Evolutionary conservation across 2,888 invertebrate genomes (phyloP).

Genomic region (Hoplodrina ambigua): DNA sequence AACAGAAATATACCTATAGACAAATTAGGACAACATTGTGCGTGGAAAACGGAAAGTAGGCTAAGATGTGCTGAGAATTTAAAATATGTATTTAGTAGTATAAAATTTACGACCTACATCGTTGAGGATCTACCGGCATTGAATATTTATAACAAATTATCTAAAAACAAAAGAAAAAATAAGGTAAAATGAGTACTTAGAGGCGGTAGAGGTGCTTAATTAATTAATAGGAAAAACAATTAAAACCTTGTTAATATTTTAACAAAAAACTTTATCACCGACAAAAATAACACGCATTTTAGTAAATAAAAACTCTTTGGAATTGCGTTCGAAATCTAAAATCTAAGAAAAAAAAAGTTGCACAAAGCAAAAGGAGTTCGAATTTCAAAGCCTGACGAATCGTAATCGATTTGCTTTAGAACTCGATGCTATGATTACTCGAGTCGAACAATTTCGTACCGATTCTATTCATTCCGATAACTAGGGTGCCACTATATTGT

Average conservation of each 20-base stretch:
- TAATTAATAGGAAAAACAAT: background rate
- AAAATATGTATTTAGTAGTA: background rate
- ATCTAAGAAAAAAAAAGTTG: slow-evolving; percentile 65
- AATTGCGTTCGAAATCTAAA: slow-evolving; percentile 58
- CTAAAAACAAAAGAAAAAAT: background rate
- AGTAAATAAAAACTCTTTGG: slow-evolving; percentile 27
- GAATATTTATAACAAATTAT: no score
- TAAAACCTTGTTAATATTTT: background rate
- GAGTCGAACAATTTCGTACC: slow-evolving; percentile 63
- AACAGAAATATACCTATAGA: background rate
- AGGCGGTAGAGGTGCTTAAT: no score
- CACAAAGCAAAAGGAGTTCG: slow-evolving; percentile 72
- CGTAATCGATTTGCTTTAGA: slow-evolving; percentile 76
- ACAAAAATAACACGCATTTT: slow-evolving; percentile 33
- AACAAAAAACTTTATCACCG: background rate
- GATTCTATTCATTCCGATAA: slow-evolving; percentile 67
- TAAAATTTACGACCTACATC: no score
- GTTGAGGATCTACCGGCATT: no score
- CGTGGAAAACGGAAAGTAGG: background rate
- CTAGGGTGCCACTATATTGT: slow-evolving; percentile 74
- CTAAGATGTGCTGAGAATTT: background rate
- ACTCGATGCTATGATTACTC: slow-evolving; percentile 69
- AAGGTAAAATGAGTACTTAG: no score
- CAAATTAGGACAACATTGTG: slow-evolving; percentile 13
- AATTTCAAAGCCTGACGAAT: slow-evolving; percentile 81